Conservation (phyloP, 2,888 invertebrate species). For the Tolmerus cingulatus region DNA sequence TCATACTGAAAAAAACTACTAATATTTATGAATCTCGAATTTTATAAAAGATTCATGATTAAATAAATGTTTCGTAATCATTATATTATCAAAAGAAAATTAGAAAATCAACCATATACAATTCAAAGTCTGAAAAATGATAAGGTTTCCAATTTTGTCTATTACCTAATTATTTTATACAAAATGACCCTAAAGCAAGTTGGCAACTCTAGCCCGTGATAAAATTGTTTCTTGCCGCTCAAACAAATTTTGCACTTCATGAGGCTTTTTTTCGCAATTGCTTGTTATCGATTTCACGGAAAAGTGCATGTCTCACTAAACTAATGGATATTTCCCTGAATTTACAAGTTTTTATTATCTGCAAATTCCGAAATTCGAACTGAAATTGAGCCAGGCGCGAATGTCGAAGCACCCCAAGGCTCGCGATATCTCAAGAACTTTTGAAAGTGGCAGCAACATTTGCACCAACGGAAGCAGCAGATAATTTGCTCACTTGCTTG, state of each 20-base stretch:
- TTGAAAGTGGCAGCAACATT: neutral
- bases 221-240: neutral
- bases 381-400: neutral
- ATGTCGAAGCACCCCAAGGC: neutral
- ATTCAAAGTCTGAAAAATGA: neutral
- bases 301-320: neutral
- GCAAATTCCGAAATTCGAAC: neutral
- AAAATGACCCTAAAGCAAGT: neutral
- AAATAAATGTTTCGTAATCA: too few species aligned
- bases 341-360: neutral
- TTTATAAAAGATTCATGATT: too few species aligned
- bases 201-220: neutral
- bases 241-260: neutral
- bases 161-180: neutral
- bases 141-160: neutral
- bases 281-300: neutral
- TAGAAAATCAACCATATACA: too few species aligned
- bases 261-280: neutral
- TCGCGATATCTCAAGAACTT: neutral
- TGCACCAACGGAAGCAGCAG: neutral
- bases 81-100: too few species aligned
- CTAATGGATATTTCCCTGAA: neutral
- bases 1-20: too few species aligned
- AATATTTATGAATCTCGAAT: too few species aligned
- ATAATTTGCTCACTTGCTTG: neutral